Conservation (phyloP, 2,113 vertebrate genomes). For the Pelobates fuscus region DNA sequence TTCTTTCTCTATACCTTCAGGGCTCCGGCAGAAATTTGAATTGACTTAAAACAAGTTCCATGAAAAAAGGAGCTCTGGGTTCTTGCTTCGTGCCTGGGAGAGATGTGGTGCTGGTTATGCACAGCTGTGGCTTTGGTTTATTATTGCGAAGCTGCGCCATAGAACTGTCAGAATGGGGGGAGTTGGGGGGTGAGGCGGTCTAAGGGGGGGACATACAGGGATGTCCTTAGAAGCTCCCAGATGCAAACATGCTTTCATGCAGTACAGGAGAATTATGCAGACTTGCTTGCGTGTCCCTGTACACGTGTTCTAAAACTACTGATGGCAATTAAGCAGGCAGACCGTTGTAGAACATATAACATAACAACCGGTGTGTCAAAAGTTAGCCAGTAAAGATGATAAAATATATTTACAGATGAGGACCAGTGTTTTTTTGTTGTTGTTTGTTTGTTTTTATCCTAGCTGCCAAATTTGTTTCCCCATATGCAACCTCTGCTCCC, state of each 20-base stretch:
- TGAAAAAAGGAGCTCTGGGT: slow-evolving; percentile 29
- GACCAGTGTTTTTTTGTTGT: too few species aligned
- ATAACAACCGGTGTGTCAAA: too few species aligned
- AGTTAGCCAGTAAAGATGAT: too few species aligned
- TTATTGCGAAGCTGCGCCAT: slow-evolving; percentile 25
- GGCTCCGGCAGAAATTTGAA: slow-evolving; percentile 42
- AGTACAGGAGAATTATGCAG: background rate
- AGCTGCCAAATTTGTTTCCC: too few species aligned
- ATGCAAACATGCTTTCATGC: background rate
- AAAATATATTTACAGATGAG: too few species aligned
- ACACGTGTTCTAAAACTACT: too few species aligned
- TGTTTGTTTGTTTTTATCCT: too few species aligned
- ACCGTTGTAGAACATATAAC: too few species aligned
- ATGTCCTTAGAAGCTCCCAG: slow-evolving; percentile 35
- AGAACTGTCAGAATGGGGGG: slow-evolving; percentile 26
- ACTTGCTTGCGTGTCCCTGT: too few species aligned
- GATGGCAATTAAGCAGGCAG: too few species aligned
- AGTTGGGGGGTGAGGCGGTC: background rate
- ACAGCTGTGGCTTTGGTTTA: slow-evolving; percentile 41
- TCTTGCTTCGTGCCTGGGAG: background rate
- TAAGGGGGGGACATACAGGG: background rate
- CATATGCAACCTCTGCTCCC: too few species aligned
- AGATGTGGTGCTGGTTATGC: slow-evolving; percentile 35
- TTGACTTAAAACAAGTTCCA: slow-evolving; percentile 41
- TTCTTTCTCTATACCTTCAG: slow-evolving; percentile 29